phyloP scores from a whole-genome alignment of 2,113 vertebrate species.

The Struthidea cinerea region DNA sequence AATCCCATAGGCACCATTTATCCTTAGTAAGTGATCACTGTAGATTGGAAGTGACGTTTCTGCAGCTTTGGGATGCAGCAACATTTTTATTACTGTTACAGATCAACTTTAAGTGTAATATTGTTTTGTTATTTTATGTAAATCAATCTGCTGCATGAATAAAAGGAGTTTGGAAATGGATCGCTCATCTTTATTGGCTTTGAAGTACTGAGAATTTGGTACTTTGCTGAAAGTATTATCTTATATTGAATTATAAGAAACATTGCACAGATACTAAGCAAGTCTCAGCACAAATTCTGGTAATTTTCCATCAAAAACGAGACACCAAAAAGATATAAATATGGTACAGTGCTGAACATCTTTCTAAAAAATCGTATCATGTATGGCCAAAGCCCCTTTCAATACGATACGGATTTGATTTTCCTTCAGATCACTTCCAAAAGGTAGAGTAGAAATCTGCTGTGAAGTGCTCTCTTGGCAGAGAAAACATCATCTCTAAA shows the following conservation, averaged over 20 bases:
- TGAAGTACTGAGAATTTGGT: not conserved
- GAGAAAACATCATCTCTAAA: not conserved
- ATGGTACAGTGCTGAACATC: not conserved
- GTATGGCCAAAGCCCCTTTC: not conserved
- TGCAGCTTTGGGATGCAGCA: constrained; percentile 38
- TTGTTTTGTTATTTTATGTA: constrained; percentile 55
- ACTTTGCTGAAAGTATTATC: not conserved
- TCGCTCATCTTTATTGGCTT: not conserved
- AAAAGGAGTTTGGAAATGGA: constrained; percentile 18
- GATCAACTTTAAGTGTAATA: constrained; percentile 47
- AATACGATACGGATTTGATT: not conserved
- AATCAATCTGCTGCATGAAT: constrained; percentile 28
- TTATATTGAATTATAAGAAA: not conserved
- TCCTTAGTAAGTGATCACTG: constrained; percentile 12
- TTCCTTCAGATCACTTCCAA: not conserved
- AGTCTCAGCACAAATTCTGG: not conserved
- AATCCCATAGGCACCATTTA: constrained; percentile 30
- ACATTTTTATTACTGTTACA: constrained; percentile 39
- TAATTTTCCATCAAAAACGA: constrained; percentile 21
- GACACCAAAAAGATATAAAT: not conserved
- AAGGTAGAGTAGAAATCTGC: not conserved
- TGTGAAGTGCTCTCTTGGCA: not conserved
- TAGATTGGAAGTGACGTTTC: constrained; percentile 21
- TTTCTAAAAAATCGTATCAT: not conserved
- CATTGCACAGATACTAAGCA: not conserved